phyloP scores from a whole-genome alignment of 2,888 invertebrate species.

The Agonopterix heracliana region DNA sequence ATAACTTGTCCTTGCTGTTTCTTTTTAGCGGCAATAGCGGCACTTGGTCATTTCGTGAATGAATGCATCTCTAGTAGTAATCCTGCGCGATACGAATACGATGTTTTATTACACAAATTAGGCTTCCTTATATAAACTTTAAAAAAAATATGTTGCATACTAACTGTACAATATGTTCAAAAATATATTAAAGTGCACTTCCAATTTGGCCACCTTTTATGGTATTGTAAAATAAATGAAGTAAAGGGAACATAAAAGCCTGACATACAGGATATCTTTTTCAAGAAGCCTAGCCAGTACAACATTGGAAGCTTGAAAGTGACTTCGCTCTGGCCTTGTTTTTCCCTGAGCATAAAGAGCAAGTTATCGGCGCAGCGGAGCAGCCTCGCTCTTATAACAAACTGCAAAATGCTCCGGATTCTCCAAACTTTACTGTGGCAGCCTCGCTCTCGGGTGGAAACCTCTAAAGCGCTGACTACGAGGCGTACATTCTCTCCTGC shows the following conservation, averaged over 20 bases:
- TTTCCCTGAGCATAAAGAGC: constrained; percentile 53
- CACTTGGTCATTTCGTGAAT: too few species aligned
- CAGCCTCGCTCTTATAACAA: constrained; percentile 37
- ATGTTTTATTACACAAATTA: too few species aligned
- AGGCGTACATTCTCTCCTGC: constrained; percentile 60
- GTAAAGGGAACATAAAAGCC: constrained; percentile 6
- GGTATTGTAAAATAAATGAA: neutral
- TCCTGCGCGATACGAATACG: too few species aligned
- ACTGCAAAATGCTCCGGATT: constrained; percentile 69
- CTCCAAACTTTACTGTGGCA: constrained; percentile 63
- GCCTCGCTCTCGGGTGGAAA: constrained; percentile 50
- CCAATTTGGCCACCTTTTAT: neutral
- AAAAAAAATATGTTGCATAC: too few species aligned
- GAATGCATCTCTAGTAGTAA: too few species aligned
- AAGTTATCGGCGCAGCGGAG: constrained; percentile 42
- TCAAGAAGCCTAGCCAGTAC: too few species aligned
- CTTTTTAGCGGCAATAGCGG: too few species aligned
- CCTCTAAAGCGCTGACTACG: constrained; percentile 68
- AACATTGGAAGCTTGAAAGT: too few species aligned
- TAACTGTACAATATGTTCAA: too few species aligned
- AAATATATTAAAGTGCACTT: neutral
- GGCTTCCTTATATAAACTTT: too few species aligned
- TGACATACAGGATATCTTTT: too few species aligned
- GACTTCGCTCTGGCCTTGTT: constrained; percentile 31
- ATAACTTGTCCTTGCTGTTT: too few species aligned